These are phyloP conservation scores for Camarhynchus parvulus DNA, from an alignment of 2,113 vertebrate genomes.

Conservation along the genomic window DNA sequence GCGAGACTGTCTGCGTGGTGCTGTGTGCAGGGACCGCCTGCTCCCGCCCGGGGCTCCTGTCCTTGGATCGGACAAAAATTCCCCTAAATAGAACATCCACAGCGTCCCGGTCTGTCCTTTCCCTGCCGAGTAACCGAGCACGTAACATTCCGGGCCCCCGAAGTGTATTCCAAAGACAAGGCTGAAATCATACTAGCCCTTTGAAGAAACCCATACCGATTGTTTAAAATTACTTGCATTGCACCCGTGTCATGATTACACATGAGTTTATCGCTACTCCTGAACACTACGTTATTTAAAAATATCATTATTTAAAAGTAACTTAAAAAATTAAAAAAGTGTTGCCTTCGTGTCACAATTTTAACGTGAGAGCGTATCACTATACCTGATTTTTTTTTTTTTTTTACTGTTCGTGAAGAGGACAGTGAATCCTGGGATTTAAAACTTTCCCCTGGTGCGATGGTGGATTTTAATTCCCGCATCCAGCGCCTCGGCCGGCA, in stretches of 20 bases:
- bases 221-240: not conserved
- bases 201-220: not conserved
- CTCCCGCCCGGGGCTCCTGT: not conserved
- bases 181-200: not conserved
- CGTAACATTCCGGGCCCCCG: fast-evolving
- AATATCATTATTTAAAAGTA: not conserved
- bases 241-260: not conserved
- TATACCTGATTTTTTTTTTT: not conserved
- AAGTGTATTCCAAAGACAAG: not conserved
- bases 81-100: not conserved
- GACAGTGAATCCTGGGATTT: not conserved
- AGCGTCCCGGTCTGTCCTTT: not conserved
- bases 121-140: not conserved
- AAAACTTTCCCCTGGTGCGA: not conserved
- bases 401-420: not conserved
- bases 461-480: not conserved
- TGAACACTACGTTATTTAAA: not conserved
- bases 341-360: fast-evolving
- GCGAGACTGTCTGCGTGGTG: not conserved
- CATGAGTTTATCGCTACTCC: not conserved
- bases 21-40: not conserved
- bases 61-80: not conserved
- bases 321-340: no score
- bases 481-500: not conserved
- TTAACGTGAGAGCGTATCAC: not conserved